Conservation (phyloP, 2,888 invertebrate species). For the Zootermopsis nevadensis region DNA sequence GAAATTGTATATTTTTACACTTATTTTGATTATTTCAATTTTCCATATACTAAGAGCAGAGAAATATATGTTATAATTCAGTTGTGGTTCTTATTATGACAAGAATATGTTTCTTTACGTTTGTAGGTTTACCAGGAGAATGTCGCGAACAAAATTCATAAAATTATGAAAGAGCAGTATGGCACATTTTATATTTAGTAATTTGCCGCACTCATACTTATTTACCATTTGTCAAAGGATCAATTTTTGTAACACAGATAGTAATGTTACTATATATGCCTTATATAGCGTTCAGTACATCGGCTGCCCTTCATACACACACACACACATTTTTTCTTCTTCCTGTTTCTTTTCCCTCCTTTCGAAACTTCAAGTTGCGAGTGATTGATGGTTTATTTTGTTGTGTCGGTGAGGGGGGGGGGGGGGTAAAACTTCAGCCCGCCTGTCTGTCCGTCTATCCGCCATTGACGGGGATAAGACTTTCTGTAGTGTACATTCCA, state of each 20-base stretch:
- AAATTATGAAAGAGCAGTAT: neutral
- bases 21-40: neutral
- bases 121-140: too few relatives aligned
- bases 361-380: constrained; percentile 53
- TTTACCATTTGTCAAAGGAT: neutral
- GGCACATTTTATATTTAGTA: neutral
- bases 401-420: constrained; percentile 59
- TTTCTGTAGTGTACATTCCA: constrained; percentile 23
- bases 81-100: too few relatives aligned
- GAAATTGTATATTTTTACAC: neutral
- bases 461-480: constrained; percentile 33
- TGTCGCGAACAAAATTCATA: neutral
- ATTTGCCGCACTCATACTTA: neutral
- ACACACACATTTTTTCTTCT: constrained; percentile 37
- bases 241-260: constrained; percentile 19
- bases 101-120: too few relatives aligned
- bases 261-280: neutral
- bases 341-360: constrained; percentile 49
- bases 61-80: neutral
- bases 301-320: constrained; percentile 49
- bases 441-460: constrained; percentile 33
- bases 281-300: constrained; percentile 33
- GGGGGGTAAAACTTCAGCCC: constrained; percentile 6
- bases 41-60: neutral
- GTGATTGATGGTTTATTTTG: constrained; percentile 66